These are phyloP conservation scores for Heliconius cydno DNA, from an alignment of 2,888 invertebrate species.

Conservation along the genomic window DNA sequence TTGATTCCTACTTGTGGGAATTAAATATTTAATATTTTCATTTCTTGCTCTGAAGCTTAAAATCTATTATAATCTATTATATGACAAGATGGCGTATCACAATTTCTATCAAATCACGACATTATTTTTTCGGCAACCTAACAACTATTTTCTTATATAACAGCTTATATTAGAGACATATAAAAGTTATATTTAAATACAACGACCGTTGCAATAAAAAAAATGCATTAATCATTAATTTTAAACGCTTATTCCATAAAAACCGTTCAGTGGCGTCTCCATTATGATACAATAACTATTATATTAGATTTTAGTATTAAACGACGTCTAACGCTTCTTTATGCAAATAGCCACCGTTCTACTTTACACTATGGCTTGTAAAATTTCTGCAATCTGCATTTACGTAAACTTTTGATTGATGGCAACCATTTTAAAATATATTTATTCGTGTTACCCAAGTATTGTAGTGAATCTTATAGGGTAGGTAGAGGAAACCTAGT, in stretches of 20 bases:
- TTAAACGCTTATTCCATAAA: constrained; percentile 6
- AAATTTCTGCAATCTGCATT: constrained; percentile 38
- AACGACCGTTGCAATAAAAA: constrained; percentile 3
- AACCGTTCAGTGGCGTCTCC: constrained; percentile 17
- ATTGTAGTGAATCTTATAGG: not conserved
- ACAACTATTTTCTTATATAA: constrained; percentile 8
- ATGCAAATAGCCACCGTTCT: constrained; percentile 17
- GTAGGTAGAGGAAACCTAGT: too few relatives aligned
- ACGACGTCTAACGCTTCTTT: constrained; percentile 8
- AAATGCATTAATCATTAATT: constrained; percentile 13
- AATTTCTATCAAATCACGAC: not conserved
- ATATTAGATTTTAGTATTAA: not conserved
- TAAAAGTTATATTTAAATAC: constrained; percentile 1
- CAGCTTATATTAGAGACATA: not conserved
- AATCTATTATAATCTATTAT: too few relatives aligned
- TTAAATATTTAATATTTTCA: too few relatives aligned
- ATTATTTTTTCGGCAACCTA: not conserved
- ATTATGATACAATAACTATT: constrained; percentile 10
- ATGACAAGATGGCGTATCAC: too few relatives aligned
- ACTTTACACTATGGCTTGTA: constrained; percentile 9
- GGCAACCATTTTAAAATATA: constrained; percentile 60
- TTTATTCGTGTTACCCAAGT: constrained; percentile 47
- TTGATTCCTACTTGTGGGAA: too few relatives aligned
- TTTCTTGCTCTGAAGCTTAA: too few relatives aligned
- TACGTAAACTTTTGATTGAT: constrained; percentile 65